Base-by-base conservation (phyloP, 2,888 invertebrate species). In the Syritta pipiens region DNA sequence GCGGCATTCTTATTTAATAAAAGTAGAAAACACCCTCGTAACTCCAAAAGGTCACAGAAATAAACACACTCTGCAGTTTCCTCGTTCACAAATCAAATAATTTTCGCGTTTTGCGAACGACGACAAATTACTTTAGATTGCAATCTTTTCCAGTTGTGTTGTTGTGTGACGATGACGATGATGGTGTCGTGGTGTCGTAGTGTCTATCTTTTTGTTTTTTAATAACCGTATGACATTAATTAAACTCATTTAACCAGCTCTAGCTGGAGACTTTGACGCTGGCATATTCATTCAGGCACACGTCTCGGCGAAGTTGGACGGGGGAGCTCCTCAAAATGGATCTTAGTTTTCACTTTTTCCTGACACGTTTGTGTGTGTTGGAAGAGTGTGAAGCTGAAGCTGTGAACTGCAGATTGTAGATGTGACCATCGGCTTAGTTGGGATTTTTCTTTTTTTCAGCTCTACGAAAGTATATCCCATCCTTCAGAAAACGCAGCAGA, bases 151-250 rank as follows among this genome's bases (percentile, higher is more conserved):
- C 42, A 42, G 42, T 57, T 22, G 7, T 32, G 28, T 19, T n/a
- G n/a, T n/a, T n/a, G n/a, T n/a, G n/a, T 42, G n/a, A 22, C 14
- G 14, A 48, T 26, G 20, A 46, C 9, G 12, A 24, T 2, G 22
- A 51, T 20, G 55, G 40, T 24, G 59, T 49, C 24, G 30, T 57
- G 49, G 32, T 57, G 40, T 65, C n/a, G n/a, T n/a, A n/a, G n/a
- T n/a, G n/a, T n/a, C n/a, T n/a, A n/a, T n/a, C n/a, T n/a, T n/a
- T n/a, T n/a, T n/a, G n/a, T n/a, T n/a, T 51, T 60, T 60, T 40
- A 74, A 74, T 67, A 59, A 46, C 46, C 59, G 53, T 53, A n/a
- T n/a, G 59, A 74, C 67, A 67, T 67, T 74, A 74, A 74, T 74
- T 74, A 53, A 74, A 74, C 28, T 60, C 67, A 74, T 60, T 67